Percentiles rank a stretch among this genome's conserved stretches.
phyloP scores from a whole-genome alignment of 2,113 vertebrate genomes.

The Orthonyx spaldingii region DNA sequence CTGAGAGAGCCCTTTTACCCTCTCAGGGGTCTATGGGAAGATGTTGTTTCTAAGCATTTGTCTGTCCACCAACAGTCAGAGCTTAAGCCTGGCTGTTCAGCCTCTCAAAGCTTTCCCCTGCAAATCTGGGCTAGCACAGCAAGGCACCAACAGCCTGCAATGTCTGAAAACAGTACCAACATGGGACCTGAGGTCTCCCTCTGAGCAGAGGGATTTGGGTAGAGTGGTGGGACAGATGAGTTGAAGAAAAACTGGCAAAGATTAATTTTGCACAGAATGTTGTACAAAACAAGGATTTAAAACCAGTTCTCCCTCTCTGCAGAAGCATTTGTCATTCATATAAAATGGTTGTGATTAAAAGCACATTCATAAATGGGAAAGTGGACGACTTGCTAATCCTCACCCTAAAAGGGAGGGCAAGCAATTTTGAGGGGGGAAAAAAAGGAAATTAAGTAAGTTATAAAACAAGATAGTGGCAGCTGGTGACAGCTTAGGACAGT shows the following conservation, averaged over 20 bases:
- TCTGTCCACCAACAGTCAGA: not conserved
- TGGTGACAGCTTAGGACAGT: not conserved
- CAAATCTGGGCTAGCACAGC: not conserved
- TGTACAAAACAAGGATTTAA: not conserved
- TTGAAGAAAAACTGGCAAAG: not conserved
- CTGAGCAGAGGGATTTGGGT: not conserved
- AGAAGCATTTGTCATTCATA: not conserved
- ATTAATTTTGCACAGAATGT: not conserved
- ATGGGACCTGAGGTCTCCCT: not conserved
- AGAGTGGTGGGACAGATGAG: not conserved
- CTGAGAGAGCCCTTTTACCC: not conserved
- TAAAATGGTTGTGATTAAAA: not conserved
- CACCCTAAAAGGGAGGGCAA: not conserved
- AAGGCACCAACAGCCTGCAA: not conserved
- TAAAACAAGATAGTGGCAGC: not conserved
- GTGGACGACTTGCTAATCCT: not conserved
- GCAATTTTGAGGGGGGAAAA: not conserved
- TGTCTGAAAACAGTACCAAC: not conserved
- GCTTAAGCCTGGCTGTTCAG: not conserved
- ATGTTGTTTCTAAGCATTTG: not conserved
- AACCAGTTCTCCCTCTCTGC: not conserved
- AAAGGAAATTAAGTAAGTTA: not conserved
- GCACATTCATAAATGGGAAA: not conserved
- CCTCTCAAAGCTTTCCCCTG: fast-evolving
- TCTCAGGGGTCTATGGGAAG: fast-evolving